Conservation (phyloP, 2,797 vertebrate genomes). For the Phyllotis vaccarum region DNA sequence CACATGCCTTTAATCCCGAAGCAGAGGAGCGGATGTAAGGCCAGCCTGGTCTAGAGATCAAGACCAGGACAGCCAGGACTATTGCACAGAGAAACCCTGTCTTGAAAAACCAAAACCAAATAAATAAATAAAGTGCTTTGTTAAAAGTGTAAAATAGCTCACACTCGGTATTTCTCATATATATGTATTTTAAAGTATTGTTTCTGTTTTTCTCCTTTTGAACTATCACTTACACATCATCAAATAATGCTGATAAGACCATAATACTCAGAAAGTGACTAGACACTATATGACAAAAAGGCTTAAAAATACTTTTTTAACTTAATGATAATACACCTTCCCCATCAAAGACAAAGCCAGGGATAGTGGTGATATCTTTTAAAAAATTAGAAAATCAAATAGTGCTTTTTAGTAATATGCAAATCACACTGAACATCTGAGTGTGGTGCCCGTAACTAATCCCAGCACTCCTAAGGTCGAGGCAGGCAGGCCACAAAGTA, state of each 20-base stretch:
- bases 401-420: not conserved
- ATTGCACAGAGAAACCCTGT: not conserved
- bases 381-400: not conserved
- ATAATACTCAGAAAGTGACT: conserved; percentile 40
- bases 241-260: conserved; percentile 28
- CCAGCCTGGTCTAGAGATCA: not conserved
- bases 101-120: not conserved
- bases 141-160: not conserved
- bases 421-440: not conserved
- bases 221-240: conserved; percentile 17
- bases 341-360: not conserved
- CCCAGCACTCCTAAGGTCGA: not conserved
- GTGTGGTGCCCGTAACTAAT: not conserved
- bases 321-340: not conserved
- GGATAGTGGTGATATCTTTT: not conserved
- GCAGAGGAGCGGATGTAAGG: not conserved
- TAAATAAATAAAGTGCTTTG: not conserved
- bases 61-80: not conserved
- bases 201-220: conserved; percentile 15
- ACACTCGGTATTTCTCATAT: not conserved
- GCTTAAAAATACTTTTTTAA: conserved; percentile 46
- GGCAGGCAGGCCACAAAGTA: not conserved
- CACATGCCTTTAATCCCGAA: not conserved
- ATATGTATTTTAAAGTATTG: conserved; percentile 31
- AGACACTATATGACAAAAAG: conserved; percentile 24